Base-by-base conservation (phyloP, 2,113 vertebrate genomes). In the Varanus salvator region DNA sequence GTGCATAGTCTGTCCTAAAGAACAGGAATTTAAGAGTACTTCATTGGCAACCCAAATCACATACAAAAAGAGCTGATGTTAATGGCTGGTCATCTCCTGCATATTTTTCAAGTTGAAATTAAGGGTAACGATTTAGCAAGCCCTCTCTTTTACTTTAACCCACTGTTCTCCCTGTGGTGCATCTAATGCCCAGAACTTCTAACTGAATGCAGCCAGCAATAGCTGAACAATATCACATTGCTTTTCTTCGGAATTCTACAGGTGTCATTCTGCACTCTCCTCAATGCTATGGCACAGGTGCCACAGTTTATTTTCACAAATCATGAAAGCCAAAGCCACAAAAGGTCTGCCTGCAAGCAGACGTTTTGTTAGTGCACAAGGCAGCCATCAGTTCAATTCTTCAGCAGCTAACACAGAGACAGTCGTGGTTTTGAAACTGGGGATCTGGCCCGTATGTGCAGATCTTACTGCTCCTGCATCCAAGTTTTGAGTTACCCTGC, bases 161-260 rank as follows among this genome's bases (percentile, higher is more conserved):
- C 2, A n/a, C 38, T 29, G 23, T n/a, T 87, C 31, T 29, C 50
- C 2, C 69, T 77, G 21, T 0, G 3, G 81, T 4, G 17, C 11
- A 84, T 91, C 90, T 84, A 15, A 15, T 21, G 60, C 80, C 57
- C 88, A 2, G 86, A 84, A n/a, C 48, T 69, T 90, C 64, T 91
- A 94, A 93, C 87, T 31, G 54, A 54, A 54, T 54, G 11, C 54
- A 54, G 89, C 92, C 95, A 95, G 96, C 90, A 95, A 95, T 96
- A 95, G 95, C 95, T 95, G 95, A 87, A 69, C 0, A 0, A 0
- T 0, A 0, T 31, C 87, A 66, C n/a, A 12, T 90, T 91, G 84
- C 57, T 69, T 89, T 92, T 25, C 82, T 75, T 82, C 11, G 17
- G 60, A 77, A 57, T 38, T 64, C 84, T 80, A 87, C 38, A 91